These are phyloP conservation scores for Pollenia amentaria DNA, from an alignment of 2,888 invertebrate species.

Conservation along the genomic window DNA sequence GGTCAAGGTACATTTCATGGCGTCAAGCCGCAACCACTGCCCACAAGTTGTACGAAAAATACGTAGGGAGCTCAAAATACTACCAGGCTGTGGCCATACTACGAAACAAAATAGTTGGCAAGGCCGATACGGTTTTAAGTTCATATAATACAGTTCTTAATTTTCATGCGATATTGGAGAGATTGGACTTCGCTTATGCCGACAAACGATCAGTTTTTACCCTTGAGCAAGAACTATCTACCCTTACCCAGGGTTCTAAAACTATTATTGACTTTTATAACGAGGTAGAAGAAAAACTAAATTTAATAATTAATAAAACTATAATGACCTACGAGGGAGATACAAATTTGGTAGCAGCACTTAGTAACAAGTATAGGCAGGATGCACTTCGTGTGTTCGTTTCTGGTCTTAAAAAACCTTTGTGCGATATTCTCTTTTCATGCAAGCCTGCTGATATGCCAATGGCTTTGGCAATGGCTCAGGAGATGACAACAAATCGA, in stretches of 20 bases:
- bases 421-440: conserved; percentile 17
- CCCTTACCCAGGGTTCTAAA: no score
- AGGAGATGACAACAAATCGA: neutral
- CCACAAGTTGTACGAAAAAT: conserved; percentile 51
- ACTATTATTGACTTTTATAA: neutral
- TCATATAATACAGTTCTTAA: neutral
- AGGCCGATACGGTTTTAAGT: conserved; percentile 52
- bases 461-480: no score
- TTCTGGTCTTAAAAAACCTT: neutral
- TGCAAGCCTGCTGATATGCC: neutral
- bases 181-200: conserved; percentile 47
- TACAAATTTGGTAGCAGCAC: neutral
- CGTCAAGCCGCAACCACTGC: conserved; percentile 63
- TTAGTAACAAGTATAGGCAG: conserved; percentile 3
- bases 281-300: neutral
- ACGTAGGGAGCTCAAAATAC: conserved; percentile 62
- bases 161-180: neutral
- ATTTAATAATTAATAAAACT: conserved; percentile 11
- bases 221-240: no score
- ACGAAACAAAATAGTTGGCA: conserved; percentile 52
- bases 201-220: neutral
- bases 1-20: conserved; percentile 20
- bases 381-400: neutral
- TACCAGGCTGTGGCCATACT: conserved; percentile 64
- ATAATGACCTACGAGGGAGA: conserved; percentile 1